These are phyloP conservation scores for Palaemon carinicauda DNA, from an alignment of 1,140 invertebrate genomes.

Conservation along the genomic window DNA sequence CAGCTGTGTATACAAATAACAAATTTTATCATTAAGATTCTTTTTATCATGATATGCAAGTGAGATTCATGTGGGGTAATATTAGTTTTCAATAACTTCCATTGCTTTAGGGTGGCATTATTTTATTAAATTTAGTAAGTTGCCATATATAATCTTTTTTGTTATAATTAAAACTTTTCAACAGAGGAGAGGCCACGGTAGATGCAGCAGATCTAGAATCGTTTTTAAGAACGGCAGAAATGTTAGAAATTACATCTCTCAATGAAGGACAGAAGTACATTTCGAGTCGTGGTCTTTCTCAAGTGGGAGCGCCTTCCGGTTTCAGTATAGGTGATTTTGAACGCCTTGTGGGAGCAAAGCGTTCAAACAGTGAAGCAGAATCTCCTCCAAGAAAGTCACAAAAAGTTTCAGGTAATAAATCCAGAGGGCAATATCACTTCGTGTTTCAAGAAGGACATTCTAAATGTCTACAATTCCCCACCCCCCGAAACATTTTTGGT, in stretches of 20 bases:
- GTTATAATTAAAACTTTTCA: not conserved
- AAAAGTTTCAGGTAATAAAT: conserved; percentile 24
- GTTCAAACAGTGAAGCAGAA: conserved; percentile 13
- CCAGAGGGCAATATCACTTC: not conserved
- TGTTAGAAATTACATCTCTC: conserved; percentile 55
- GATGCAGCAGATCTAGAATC: conserved; percentile 56
- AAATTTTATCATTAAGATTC: no score
- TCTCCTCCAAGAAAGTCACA: conserved; percentile 15
- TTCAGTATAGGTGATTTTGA: conserved; percentile 47
- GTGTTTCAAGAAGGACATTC: no score
- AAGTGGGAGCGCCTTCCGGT: not conserved
- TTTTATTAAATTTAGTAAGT: not conserved
- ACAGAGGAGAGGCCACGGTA: conserved; percentile 58
- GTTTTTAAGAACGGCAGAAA: conserved; percentile 57
- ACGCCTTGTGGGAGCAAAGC: conserved; percentile 30
- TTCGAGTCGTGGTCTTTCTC: not conserved
- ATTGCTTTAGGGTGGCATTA: no score
- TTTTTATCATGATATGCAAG: no score
- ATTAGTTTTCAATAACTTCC: no score
- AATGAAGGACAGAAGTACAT: conserved; percentile 51
- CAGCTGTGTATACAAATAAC: no score
- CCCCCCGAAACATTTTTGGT: no score
- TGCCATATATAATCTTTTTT: not conserved
- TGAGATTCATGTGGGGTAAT: no score
- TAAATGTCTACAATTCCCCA: no score